Evolutionary conservation across 2,888 invertebrate genomes (phyloP).

Genomic region (Lymantria monacha): DNA sequence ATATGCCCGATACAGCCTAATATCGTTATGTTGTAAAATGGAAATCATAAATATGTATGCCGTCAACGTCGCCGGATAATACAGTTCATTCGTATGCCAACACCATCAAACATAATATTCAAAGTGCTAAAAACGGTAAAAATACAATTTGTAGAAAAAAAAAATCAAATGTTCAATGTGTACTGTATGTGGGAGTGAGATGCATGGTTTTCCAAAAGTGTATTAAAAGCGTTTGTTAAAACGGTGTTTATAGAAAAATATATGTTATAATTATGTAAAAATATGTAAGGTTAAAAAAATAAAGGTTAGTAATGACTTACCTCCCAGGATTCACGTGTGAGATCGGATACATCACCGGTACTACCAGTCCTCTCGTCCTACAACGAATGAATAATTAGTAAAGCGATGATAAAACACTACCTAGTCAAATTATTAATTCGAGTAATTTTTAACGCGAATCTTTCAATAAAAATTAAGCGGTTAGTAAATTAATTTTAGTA

Average conservation of each 20-base stretch:
- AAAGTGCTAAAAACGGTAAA: conserved; percentile 28
- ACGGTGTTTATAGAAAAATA: conserved; percentile 38
- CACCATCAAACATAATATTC: background rate
- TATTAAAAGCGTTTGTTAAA: conserved; percentile 56
- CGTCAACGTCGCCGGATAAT: conserved; percentile 37
- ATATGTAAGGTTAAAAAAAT: conserved; percentile 6
- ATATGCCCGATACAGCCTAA: conserved; percentile 4
- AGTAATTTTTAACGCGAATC: too few relatives aligned
- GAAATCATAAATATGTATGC: conserved; percentile 35
- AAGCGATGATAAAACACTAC: background rate
- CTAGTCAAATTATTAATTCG: too few relatives aligned
- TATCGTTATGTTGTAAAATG: conserved; percentile 26
- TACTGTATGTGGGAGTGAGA: conserved; percentile 73
- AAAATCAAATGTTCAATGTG: conserved; percentile 66
- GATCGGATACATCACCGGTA: conserved; percentile 88
- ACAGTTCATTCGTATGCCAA: conserved; percentile 21
- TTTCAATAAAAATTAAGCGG: background rate
- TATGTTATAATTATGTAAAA: conserved; percentile 15
- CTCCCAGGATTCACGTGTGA: conserved; percentile 96
- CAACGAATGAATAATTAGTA: conserved; percentile 26
- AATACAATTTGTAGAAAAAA: conserved; percentile 12
- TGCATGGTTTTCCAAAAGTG: conserved; percentile 53
- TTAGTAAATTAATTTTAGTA: background rate
- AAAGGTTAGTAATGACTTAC: conserved; percentile 87
- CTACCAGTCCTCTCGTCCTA: conserved; percentile 84